phyloP scores from a whole-genome alignment of 2,113 vertebrate species.

The Oreotrochilus melanogaster region DNA sequence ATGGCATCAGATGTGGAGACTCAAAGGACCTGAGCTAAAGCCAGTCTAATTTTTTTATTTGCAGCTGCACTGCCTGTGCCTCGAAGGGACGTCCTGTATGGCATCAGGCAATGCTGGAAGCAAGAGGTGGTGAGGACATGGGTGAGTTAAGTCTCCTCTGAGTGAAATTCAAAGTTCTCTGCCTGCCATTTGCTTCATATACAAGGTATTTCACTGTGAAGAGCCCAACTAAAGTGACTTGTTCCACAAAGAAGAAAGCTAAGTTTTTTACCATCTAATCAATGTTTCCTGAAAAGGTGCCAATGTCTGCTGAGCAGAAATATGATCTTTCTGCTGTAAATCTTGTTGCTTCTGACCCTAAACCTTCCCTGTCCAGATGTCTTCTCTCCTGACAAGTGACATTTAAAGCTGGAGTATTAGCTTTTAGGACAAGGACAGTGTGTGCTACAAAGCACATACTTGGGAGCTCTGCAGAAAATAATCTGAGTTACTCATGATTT shows the following conservation, averaged over 20 bases:
- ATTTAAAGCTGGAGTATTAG: not conserved
- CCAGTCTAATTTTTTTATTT: not conserved
- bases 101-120: not conserved
- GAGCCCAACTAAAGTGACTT: not conserved
- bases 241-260: not conserved
- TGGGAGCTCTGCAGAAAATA: not conserved
- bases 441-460: constrained; percentile 2
- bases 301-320: not conserved
- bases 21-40: not conserved
- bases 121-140: not conserved
- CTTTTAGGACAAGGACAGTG: not conserved
- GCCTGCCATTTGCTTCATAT: not conserved
- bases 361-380: not conserved
- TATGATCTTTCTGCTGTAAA: not conserved
- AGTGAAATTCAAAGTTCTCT: not conserved
- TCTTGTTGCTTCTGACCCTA: not conserved
- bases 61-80: not conserved
- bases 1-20: not conserved
- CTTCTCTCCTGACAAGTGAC: not conserved
- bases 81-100: not conserved
- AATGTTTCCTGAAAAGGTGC: constrained; percentile 1
- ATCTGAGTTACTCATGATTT: not conserved
- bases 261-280: constrained; percentile 21
- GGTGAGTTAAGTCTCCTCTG: not conserved
- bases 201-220: not conserved